Conservation (phyloP, 2,113 vertebrate species). For the Enhydra lutris region DNA sequence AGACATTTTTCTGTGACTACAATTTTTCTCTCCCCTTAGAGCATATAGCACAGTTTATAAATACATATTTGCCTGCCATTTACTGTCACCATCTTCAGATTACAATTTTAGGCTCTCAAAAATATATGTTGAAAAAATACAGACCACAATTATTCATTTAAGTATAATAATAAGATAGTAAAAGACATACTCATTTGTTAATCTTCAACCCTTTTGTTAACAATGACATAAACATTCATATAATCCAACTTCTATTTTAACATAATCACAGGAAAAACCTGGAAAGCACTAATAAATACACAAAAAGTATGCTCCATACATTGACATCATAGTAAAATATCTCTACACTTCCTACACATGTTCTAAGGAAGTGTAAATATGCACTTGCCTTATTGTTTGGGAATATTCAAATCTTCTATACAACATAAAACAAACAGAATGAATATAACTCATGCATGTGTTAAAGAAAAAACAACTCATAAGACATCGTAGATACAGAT, state of each 20-base stretch:
- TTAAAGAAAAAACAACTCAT: not conserved
- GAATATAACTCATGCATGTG: not conserved
- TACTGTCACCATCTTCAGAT: not conserved
- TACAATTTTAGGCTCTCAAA: not conserved
- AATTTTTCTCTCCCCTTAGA: not conserved
- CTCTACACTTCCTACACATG: not conserved
- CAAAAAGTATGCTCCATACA: not conserved
- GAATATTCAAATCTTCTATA: not conserved
- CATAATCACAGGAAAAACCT: not conserved
- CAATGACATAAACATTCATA: not conserved
- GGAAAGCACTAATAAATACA: not conserved
- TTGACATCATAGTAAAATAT: not conserved
- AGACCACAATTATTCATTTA: not conserved
- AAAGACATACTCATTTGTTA: not conserved
- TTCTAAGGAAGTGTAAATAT: not conserved
- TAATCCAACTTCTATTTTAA: not conserved
- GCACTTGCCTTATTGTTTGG: not conserved
- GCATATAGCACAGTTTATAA: not conserved
- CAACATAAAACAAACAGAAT: not conserved
- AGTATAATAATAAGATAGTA: not conserved
- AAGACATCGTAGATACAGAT: not conserved
- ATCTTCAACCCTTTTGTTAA: not conserved
- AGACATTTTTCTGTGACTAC: not conserved
- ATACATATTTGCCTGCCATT: not conserved
- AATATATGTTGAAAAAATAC: not conserved